These are phyloP conservation scores for Mystacides longicornis DNA, from an alignment of 2,888 invertebrate species.

Conservation along the genomic window DNA sequence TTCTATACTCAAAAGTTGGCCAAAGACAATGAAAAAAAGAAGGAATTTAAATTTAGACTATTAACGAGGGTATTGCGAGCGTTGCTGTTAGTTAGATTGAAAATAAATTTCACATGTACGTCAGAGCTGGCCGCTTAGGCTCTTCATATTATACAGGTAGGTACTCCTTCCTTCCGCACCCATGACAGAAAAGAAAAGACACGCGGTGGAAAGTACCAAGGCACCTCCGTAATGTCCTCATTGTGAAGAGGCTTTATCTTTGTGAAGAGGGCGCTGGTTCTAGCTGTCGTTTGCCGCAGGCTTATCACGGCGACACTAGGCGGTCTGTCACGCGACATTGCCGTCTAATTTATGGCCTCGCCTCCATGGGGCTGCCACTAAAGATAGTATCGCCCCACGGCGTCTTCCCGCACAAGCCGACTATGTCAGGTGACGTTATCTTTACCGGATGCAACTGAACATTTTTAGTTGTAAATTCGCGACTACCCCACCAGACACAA, in stretches of 20 bases:
- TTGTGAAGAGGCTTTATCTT: slow-evolving; percentile 1
- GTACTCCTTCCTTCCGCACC: not conserved
- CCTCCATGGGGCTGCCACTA: slow-evolving; percentile 17
- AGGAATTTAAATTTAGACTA: no score
- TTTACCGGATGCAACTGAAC: slow-evolving; percentile 13
- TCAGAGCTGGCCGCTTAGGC: not conserved
- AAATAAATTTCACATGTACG: not conserved
- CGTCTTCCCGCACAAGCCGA: slow-evolving; percentile 15
- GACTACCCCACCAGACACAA: slow-evolving; percentile 10
- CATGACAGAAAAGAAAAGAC: not conserved
- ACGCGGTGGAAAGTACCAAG: not conserved
- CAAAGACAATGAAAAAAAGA: no score
- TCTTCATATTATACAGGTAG: no score
- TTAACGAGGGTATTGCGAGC: no score
- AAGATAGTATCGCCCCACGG: slow-evolving; percentile 21
- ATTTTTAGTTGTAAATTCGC: slow-evolving; percentile 15
- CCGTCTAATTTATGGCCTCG: slow-evolving; percentile 25
- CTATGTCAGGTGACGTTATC: slow-evolving; percentile 23
- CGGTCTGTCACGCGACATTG: slow-evolving; percentile 23
- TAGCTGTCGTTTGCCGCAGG: slow-evolving; percentile 7
- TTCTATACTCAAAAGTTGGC: no score
- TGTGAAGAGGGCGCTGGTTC: not conserved
- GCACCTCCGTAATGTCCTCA: not conserved
- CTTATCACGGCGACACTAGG: slow-evolving; percentile 19
- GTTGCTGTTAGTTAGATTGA: not conserved